Evolutionary conservation across 2,888 invertebrate species (phyloP).

Genomic region (Dicycla oo): DNA sequence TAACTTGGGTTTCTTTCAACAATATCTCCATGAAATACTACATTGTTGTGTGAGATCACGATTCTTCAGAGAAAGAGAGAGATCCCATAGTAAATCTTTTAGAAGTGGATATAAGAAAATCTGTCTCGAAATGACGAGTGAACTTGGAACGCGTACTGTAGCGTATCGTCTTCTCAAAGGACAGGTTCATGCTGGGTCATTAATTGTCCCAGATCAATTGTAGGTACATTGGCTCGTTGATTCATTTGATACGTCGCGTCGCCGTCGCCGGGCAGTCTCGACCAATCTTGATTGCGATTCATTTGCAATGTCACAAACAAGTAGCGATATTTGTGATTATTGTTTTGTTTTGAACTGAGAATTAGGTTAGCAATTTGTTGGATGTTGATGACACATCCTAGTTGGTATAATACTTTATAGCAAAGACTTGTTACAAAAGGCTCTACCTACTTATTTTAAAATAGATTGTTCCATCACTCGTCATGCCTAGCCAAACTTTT

Average conservation of each 20-base stretch:
- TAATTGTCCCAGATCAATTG: constrained; percentile 61
- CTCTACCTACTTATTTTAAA: no score
- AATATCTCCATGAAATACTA: not conserved
- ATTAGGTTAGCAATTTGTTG: constrained; percentile 9
- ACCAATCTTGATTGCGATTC: constrained; percentile 44
- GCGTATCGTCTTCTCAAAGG: constrained; percentile 2
- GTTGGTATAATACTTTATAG: not conserved
- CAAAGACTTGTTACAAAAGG: no score
- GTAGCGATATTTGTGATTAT: constrained; percentile 28
- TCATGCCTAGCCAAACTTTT: not conserved
- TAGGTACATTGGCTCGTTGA: constrained; percentile 41
- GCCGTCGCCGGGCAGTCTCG: constrained; percentile 58
- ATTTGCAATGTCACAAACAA: constrained; percentile 29
- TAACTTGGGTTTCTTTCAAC: no score
- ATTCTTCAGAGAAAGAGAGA: not conserved
- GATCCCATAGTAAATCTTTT: not conserved
- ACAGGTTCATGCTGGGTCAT: constrained; percentile 38
- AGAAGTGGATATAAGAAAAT: not conserved
- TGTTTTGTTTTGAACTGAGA: constrained; percentile 39
- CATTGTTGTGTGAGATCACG: not conserved
- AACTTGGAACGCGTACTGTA: not conserved
- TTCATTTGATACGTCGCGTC: constrained; percentile 39
- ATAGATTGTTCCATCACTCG: not conserved
- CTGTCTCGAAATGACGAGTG: not conserved
- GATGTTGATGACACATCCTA: not conserved